A percentile compares a stretch with the other conserved stretches of the same genome.
phyloP scores from a whole-genome alignment of 2,113 vertebrate genomes.

The Gallinago media region DNA sequence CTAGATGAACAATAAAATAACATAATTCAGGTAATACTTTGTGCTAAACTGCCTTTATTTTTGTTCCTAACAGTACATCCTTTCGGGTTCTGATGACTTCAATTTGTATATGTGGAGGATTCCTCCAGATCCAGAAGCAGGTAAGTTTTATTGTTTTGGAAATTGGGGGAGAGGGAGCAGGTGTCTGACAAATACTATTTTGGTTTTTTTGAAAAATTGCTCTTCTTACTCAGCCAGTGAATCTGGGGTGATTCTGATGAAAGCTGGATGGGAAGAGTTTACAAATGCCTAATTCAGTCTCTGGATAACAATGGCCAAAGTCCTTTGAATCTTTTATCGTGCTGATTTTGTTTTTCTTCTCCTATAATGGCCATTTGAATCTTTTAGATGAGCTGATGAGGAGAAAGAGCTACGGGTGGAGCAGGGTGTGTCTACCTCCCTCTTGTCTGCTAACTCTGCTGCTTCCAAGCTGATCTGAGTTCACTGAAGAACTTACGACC shows the following conservation, averaged over 20 bases:
- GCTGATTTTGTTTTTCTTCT: background rate
- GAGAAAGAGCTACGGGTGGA: background rate
- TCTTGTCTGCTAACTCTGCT: background rate
- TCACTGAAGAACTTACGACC: background rate
- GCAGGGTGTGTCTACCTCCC: background rate
- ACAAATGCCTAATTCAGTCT: background rate
- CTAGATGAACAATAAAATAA: background rate
- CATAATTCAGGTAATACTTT: background rate
- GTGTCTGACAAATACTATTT: background rate
- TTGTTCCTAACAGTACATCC: slow-evolving; percentile 88
- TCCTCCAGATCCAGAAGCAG: slow-evolving; percentile 94
- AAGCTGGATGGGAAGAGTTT: background rate
- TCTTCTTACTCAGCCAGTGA: background rate
- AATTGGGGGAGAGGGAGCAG: background rate
- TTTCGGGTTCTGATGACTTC: slow-evolving; percentile 98
- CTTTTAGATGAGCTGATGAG: background rate
- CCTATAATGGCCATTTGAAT: background rate
- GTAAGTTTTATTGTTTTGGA: slow-evolving; percentile 66
- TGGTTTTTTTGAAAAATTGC: background rate
- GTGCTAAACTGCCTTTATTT: slow-evolving; percentile 43
- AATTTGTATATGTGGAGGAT: slow-evolving; percentile 99
- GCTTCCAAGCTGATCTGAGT: background rate
- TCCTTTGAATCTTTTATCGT: background rate
- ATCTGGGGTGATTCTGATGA: background rate
- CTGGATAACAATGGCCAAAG: background rate